Base-by-base conservation (phyloP, 2,113 vertebrate species). In the Anguilla rostrata region DNA sequence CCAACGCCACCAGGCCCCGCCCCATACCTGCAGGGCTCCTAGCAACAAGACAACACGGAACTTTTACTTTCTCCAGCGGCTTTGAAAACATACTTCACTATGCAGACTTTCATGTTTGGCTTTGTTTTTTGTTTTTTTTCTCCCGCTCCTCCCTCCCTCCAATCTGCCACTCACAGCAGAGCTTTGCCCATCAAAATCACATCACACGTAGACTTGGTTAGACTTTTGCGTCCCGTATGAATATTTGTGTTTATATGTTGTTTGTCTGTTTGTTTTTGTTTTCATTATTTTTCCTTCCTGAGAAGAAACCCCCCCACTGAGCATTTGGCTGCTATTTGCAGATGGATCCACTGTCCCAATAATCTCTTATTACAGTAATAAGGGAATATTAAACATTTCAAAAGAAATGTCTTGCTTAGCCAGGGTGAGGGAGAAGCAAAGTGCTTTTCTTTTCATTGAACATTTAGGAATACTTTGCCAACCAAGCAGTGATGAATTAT, bases 1-100 rank as follows among this genome's bases (percentile, higher is more conserved):
- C 85, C 18, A 66, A 20, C 60, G 63, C 81, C 71, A 56, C 87
- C 82, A 60, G 91, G 87, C 18, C 57, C 4, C 83, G 53, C 87
- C 82, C 82, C 84, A 20, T 85, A n/a, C 11, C 40, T 29, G 78
- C 82, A 83, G 84, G 39, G 78, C 87, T 46, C 14, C 11, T 46
- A 84, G 29, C 85, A 85, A 88, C 90, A 86, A 90, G 88, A 91
- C 88, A 87, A 89, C 89, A 90, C 81, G 89, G 85, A 56, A 87
- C 84, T 88, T 83, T 84, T 89, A 90, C 81, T 93, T 90, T 0
- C 88, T 87, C 53, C 84, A 90, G 90, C 86, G 91, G 92, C 93
- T 95, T 96, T 39, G 88, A 93, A 90, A 92, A 87, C 92, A 87
- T 91, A 81, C 87, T 92, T 93, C 90, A 60, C 92, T 93, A 93